Percentiles rank a stretch among this genome's conserved stretches.
These are phyloP conservation scores for Octomys mimax DNA, from an alignment of 2,797 vertebrate genomes.

Conservation along the genomic window DNA sequence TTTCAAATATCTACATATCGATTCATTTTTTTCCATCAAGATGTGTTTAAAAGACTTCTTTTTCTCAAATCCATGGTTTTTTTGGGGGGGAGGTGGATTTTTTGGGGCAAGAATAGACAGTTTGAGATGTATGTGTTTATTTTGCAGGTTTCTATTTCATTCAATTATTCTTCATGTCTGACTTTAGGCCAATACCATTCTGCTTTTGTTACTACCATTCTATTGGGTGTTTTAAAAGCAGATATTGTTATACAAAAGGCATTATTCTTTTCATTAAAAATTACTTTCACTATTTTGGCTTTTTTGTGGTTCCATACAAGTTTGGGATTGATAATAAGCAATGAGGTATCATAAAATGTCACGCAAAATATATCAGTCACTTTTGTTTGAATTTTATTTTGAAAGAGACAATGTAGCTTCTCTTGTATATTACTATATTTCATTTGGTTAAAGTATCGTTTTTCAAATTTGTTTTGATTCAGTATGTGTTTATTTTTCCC, in stretches of 20 bases:
- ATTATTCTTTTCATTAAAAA: background rate
- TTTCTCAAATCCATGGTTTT: background rate
- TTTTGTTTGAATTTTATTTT: background rate
- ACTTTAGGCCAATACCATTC: background rate
- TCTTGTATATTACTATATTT: background rate
- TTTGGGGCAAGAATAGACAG: background rate
- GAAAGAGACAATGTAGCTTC: background rate
- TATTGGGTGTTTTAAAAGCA: background rate
- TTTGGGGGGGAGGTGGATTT: background rate
- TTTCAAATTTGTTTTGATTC: background rate
- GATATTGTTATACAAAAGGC: background rate
- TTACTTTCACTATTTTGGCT: background rate
- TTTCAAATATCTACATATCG: background rate
- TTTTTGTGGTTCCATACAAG: background rate
- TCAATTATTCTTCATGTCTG: background rate
- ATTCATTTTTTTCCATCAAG: background rate
- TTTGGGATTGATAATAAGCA: background rate
- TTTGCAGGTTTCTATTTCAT: background rate
- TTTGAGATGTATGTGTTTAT: background rate
- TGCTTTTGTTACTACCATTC: background rate
- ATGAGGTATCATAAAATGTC: background rate
- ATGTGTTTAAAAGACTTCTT: background rate
- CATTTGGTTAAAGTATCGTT: background rate
- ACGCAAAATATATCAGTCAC: background rate
- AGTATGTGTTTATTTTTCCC: background rate